A percentile compares a stretch with the other conserved stretches of the same genome.
These are phyloP conservation scores for Mormyrus hasselquistii DNA, from an alignment of 2,797 vertebrate species.

Conservation along the genomic window DNA sequence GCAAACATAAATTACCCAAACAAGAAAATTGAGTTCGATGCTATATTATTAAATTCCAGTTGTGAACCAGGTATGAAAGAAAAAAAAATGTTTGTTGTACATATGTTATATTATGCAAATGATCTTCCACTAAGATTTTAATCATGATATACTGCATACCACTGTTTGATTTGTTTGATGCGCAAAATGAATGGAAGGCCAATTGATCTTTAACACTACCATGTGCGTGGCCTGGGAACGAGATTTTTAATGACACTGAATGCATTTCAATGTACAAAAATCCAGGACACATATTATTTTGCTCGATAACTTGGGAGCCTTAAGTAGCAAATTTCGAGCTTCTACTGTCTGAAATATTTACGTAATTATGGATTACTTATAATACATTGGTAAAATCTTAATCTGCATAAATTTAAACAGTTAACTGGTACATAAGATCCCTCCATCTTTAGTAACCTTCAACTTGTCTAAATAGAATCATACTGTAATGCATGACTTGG, in stretches of 20 bases:
- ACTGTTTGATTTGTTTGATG: not conserved
- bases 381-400: not conserved
- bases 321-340: not conserved
- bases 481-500: not conserved
- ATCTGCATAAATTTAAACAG: not conserved
- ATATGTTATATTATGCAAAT: constrained; percentile 3
- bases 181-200: not conserved
- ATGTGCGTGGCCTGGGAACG: not conserved
- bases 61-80: not conserved
- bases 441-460: not conserved
- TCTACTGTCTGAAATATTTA: not conserved
- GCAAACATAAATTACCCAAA: not conserved
- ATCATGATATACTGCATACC: not conserved
- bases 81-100: not conserved
- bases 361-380: not conserved
- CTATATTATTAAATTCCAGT: constrained; percentile 5
- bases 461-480: not conserved
- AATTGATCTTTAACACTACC: constrained; percentile 1
- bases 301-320: not conserved
- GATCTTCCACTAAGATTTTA: not conserved
- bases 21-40: constrained; percentile 11
- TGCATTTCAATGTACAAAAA: not conserved
- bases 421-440: not conserved
- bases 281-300: not conserved
- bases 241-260: constrained; percentile 3